Conservation (phyloP, 2,888 invertebrate species). For the Lasioglossum leucozonium region DNA sequence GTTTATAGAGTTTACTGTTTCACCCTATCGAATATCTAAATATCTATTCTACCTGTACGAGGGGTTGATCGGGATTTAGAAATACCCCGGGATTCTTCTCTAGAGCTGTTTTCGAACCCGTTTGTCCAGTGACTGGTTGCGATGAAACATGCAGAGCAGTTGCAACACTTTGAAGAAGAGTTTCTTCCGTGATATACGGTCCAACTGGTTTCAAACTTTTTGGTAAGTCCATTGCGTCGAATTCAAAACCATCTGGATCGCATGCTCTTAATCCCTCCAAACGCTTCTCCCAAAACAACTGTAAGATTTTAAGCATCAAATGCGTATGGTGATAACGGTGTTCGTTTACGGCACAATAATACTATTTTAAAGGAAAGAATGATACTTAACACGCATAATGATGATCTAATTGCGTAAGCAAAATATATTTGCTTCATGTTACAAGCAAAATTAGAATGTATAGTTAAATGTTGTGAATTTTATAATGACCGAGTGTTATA, state of each 20-base stretch:
- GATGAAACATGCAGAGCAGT: constrained; percentile 97
- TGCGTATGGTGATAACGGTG: neutral
- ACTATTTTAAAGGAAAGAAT: neutral
- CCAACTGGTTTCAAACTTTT: constrained; percentile 93
- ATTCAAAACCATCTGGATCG: constrained; percentile 93
- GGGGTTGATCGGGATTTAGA: constrained; percentile 97
- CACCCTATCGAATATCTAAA: constrained; percentile 49
- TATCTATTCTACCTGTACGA: constrained; percentile 89
- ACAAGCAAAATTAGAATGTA: constrained; percentile 37
- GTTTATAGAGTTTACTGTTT: constrained; percentile 16
- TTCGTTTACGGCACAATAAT: neutral
- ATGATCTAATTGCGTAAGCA: constrained; percentile 35
- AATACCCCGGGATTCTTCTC: constrained; percentile 97
- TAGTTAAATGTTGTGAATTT: constrained; percentile 23
- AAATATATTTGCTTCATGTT: constrained; percentile 17
- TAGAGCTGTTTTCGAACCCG: constrained; percentile 91
- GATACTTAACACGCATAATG: constrained; percentile 26
- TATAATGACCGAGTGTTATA: constrained; percentile 18
- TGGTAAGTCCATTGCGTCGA: constrained; percentile 94
- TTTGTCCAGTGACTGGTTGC: constrained; percentile 96
- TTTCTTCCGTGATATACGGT: constrained; percentile 94
- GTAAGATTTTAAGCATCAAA: constrained; percentile 57
- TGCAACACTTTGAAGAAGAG: constrained; percentile 95
- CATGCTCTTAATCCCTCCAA: constrained; percentile 94
- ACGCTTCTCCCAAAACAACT: constrained; percentile 93